Evolutionary conservation across 2,113 vertebrate genomes (phyloP), one percentile per base, ranked within the genome.

Genomic region (Peromyscus californicus): DNA sequence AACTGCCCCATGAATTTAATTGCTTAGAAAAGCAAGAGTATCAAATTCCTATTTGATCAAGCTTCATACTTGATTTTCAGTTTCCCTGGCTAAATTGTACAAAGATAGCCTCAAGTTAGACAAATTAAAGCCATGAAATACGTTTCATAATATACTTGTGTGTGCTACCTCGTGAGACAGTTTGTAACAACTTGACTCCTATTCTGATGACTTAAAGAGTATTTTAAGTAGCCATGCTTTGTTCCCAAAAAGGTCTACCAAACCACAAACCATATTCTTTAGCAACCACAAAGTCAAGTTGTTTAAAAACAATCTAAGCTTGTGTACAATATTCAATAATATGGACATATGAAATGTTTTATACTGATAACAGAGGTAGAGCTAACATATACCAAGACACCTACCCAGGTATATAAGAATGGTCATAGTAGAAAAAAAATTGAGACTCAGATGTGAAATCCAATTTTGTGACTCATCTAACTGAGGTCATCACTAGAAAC

Each of bases 41-140:
- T 89, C 76, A 95, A 96, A 96, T 97, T 94, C 39, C 80, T 88
- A 95, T 82, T 94, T 96, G 84, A 96, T 88, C 2, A 63, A 74
- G 65, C 70, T 92, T 97, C 63, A 97, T 13, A 86, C 8, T 26
- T 74, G 69, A n/a, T 93, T 97, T 95, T 94, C 31, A 90, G 26
- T 15, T 76, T 96, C 93, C 75, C 89, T 45, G 65, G 45, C 3
- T 95, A 92, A 83, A 76, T 29, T 39, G 17, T 93, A 80, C 70
- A 95, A 95, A 59, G 17, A 92, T 10, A 93, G 31, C 84, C 33
- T 97, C 51, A 70, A 67, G 45, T 93, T 85, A 96, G 89, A 90
- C 31, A 89, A 80, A 42, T 86, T 92, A 42, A 16, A 89, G 31
- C 65, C 90, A 95, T 63, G 36, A n/a, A 87, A 76, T 3, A 90